Percentiles rank a stretch among this genome's conserved stretches.
Conservation (phyloP, 2,797 vertebrate species). For the Chromobotia macracanthus region DNA sequence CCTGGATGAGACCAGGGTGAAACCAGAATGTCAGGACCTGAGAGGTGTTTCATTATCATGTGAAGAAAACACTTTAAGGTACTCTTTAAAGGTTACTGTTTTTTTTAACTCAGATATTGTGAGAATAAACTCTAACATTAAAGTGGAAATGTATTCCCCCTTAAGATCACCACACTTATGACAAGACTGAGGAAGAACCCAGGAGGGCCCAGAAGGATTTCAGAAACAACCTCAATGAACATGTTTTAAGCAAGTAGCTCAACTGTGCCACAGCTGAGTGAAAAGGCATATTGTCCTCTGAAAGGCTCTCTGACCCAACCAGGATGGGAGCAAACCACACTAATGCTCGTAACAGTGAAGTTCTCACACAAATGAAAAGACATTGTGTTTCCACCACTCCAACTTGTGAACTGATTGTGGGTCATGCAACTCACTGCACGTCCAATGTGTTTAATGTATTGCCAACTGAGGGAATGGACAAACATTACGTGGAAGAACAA, state of each 20-base stretch:
- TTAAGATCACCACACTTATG: slow-evolving; percentile 55
- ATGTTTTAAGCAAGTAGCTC: slow-evolving; percentile 8
- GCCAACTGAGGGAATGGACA: background rate
- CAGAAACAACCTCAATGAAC: background rate
- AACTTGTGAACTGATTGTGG: background rate
- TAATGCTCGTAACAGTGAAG: background rate
- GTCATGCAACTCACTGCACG: background rate
- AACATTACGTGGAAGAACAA: too few species aligned
- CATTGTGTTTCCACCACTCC: background rate
- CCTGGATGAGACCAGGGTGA: background rate
- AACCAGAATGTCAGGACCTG: background rate
- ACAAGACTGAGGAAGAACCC: slow-evolving; percentile 29
- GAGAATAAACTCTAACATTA: background rate
- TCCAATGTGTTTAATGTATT: background rate
- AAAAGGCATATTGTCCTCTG: background rate
- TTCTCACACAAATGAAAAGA: background rate
- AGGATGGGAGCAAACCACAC: background rate
- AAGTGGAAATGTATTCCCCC: slow-evolving; percentile 32
- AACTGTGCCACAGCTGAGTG: background rate
- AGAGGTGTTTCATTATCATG: background rate
- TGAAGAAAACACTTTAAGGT: slow-evolving; percentile 29
- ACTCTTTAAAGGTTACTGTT: background rate
- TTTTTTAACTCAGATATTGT: background rate
- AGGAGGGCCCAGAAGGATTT: background rate
- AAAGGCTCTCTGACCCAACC: background rate